Evolutionary conservation across 2,888 invertebrate species (phyloP), one percentile per base, ranked within the genome.

Genomic region (Diarsia mendica): DNA sequence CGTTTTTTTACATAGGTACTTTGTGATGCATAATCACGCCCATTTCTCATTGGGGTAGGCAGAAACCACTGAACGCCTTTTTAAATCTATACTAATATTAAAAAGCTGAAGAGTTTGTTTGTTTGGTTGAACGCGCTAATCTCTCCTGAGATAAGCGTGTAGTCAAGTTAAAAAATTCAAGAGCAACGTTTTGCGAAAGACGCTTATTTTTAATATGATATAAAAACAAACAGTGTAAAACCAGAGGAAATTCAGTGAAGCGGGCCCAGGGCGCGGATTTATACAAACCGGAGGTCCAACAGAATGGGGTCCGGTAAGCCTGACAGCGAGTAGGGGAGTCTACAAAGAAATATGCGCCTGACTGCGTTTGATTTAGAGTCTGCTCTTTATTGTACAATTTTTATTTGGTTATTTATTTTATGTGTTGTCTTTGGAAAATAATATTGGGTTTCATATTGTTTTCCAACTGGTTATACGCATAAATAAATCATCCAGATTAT

Each of bases 221-320:
- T 79, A 83, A 89, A 91, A 90, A 91, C 88, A 91, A 90, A 90
- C 85, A 89, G 84, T 81, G 84, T 87, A 88, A 91, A 89, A 79
- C 84, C 86, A 83, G 80, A 86, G 89, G 85, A 88, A 89, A 87
- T 87, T 85, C 89, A 89, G 89, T 87, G 88, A 79, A 85, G 87
- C 88, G 85, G 76, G 85, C 84, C 75, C 70, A 65, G 83, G 82
- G 78, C 79, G 85, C 77, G 87, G 89, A 88, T 90, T 91, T 90
- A 80, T 89, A 90, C 90, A 90, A 91, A 89, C 88, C 87, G 87
- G 85, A 85, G 83, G 77, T 82, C 82, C 76, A 63, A 73, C 72
- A 64, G 78, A 80, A 77, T 75, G 74, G 68, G 60, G 75, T 71
- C 71, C 70, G 88, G 84, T 76, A 58, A 28, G 44, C 64, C 28